Conservation (phyloP, 2,888 invertebrate species). For the Creontiades dilutus region DNA sequence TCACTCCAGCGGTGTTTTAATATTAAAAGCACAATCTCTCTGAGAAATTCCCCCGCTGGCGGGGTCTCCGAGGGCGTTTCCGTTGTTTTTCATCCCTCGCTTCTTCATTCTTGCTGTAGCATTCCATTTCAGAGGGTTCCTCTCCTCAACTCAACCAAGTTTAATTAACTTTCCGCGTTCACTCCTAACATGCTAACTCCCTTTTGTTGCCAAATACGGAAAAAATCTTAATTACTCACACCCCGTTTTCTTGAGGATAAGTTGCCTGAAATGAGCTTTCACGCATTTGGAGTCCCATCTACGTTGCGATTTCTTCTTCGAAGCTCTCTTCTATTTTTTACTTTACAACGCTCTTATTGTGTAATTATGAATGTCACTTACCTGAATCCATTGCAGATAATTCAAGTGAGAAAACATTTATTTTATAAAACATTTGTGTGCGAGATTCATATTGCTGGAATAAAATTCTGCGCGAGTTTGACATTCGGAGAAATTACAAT, state of each 20-base stretch:
- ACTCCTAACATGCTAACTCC: constrained; percentile 8
- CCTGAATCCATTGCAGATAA: no score
- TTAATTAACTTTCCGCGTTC: constrained; percentile 17
- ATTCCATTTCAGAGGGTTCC: constrained; percentile 3
- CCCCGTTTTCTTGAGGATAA: background rate
- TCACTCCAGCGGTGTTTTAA: background rate
- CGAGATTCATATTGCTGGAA: no score
- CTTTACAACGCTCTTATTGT: background rate
- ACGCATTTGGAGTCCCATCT: background rate
- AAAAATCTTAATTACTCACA: constrained; percentile 9
- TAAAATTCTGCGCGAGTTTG: no score
- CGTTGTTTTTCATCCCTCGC: constrained; percentile 27
- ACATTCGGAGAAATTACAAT: no score
- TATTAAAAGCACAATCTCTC: constrained; percentile 30
- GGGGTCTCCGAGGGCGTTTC: constrained; percentile 1
- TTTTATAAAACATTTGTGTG: no score
- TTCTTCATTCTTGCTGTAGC: constrained; percentile 17
- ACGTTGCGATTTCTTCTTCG: background rate
- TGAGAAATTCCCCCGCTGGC: constrained; percentile 13
- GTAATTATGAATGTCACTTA: no score
- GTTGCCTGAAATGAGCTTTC: background rate
- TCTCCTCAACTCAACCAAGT: constrained; percentile 21
- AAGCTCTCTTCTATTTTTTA: no score
- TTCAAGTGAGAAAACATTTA: no score
- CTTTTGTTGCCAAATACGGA: background rate